Evolutionary conservation across 2,888 invertebrate species (phyloP).

Genomic region (Melinopterus prodromus): DNA sequence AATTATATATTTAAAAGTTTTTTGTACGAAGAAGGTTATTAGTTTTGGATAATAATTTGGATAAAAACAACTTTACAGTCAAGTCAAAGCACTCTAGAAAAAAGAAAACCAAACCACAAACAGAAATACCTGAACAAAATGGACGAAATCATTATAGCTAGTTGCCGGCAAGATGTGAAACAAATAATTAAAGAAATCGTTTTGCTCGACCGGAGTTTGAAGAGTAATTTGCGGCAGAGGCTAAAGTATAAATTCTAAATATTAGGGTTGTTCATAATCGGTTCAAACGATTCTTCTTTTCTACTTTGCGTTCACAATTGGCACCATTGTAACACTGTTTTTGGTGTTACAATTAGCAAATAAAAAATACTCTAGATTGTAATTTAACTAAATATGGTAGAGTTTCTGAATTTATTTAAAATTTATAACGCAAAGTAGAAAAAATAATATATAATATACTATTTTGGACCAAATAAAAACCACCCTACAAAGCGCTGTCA

Average conservation of each 20-base stretch:
- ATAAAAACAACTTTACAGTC: background rate
- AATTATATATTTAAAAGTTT: too few relatives aligned
- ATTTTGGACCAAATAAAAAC: background rate
- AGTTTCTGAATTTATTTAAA: too few relatives aligned
- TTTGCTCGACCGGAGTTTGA: slow-evolving; percentile 29
- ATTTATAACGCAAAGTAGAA: background rate
- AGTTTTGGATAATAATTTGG: too few relatives aligned
- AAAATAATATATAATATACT: background rate
- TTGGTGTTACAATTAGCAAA: too few relatives aligned
- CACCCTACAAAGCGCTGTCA: background rate
- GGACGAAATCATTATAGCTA: slow-evolving; percentile 58
- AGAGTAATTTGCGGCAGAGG: slow-evolving; percentile 25
- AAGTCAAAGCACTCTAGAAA: slow-evolving; percentile 40
- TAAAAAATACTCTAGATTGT: too few relatives aligned
- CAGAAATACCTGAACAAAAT: slow-evolving; percentile 58
- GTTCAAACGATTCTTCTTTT: background rate
- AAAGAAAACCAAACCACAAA: slow-evolving; percentile 47
- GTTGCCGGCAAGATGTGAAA: slow-evolving; percentile 56
- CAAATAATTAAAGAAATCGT: slow-evolving; percentile 57
- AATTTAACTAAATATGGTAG: too few relatives aligned
- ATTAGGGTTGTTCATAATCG: background rate
- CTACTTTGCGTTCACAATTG: too few relatives aligned
- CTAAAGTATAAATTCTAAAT: slow-evolving; percentile 19
- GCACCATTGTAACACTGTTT: too few relatives aligned
- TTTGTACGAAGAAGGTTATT: too few relatives aligned